These are phyloP conservation scores for Synergus umbraculus DNA, from an alignment of 2,888 invertebrate genomes.

Conservation along the genomic window DNA sequence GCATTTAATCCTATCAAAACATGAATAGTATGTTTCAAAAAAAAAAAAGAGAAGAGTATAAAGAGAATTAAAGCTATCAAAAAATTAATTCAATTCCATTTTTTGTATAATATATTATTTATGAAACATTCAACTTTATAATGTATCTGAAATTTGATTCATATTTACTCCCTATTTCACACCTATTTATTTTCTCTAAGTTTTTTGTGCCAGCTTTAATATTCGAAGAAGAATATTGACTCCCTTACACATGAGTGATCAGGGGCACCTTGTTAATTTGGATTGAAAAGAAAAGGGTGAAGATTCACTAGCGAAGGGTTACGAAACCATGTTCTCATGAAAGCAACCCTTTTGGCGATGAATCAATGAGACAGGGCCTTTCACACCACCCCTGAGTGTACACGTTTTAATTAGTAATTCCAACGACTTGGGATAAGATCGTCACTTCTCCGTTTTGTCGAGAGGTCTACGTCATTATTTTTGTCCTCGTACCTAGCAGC, in stretches of 20 bases:
- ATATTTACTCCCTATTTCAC: neutral
- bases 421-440: constrained; percentile 26
- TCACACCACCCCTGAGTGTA: constrained; percentile 1
- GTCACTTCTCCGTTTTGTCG: constrained; percentile 8
- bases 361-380: constrained; percentile 17
- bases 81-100: neutral
- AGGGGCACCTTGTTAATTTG: neutral
- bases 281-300: constrained; percentile 22
- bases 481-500: neutral
- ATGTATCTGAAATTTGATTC: neutral
- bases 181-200: no score
- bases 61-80: neutral
- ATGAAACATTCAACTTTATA: no score
- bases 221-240: constrained; percentile 4
- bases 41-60: neutral
- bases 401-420: constrained; percentile 35
- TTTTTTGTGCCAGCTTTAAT: neutral
- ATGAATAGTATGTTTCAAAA: neutral
- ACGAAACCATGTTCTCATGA: constrained; percentile 5
- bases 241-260: neutral
- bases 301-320: constrained; percentile 2
- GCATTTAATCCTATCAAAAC: neutral
- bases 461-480: constrained; percentile 23
- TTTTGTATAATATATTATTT: no score
- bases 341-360: constrained; percentile 27